Percentiles rank a stretch among this genome's conserved stretches.
Evolutionary conservation across 2,113 vertebrate genomes (phyloP).

Genomic region (Sinosuthora webbiana): DNA sequence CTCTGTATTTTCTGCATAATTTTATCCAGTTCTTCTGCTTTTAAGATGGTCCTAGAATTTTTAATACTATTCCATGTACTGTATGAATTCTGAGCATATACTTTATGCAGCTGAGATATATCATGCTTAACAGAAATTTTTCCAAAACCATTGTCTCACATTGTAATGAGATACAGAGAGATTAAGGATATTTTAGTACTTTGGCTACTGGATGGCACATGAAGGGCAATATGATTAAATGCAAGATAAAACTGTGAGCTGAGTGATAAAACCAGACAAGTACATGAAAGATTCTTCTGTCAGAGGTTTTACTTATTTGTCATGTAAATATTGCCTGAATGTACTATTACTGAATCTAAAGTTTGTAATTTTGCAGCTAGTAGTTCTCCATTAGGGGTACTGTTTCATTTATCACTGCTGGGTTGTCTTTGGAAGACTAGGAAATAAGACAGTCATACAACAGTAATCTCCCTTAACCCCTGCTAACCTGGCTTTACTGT

Average conservation of each 20-base stretch:
- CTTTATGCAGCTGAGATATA: conserved; percentile 22
- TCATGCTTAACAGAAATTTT: conserved; percentile 52
- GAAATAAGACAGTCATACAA: not conserved
- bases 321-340: conserved; percentile 52
- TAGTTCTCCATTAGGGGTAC: not conserved
- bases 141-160: conserved; percentile 13
- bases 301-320: conserved; percentile 45
- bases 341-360: conserved; percentile 7
- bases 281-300: conserved; percentile 51
- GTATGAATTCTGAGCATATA: not conserved
- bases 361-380: conserved; percentile 14
- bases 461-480: not conserved
- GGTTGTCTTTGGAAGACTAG: not conserved
- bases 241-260: conserved; percentile 54
- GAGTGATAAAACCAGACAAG: conserved; percentile 51
- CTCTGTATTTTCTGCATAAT: conserved; percentile 21
- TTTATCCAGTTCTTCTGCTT: not conserved
- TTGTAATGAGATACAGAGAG: conserved; percentile 43
- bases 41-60: conserved; percentile 38
- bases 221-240: conserved; percentile 62
- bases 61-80: not conserved
- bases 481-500: not conserved
- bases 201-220: conserved; percentile 52
- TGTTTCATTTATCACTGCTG: conserved; percentile 2
- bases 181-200: conserved; percentile 52